Evolutionary conservation across 1,140 invertebrate genomes (phyloP), one percentile per base, ranked within the genome.

Genomic region (Drosophila insularis): DNA sequence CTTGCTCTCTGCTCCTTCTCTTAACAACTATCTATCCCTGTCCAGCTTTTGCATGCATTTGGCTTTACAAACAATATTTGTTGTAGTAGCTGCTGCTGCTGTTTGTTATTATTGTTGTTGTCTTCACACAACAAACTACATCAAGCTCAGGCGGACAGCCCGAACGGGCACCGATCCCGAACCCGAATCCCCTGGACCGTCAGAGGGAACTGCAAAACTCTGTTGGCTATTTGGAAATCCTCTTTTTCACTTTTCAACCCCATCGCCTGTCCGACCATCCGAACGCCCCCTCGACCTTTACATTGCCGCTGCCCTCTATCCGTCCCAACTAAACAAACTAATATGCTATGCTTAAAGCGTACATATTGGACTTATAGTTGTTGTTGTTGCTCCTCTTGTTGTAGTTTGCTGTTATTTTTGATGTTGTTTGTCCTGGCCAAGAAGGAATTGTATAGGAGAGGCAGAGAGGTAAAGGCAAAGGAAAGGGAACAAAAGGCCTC

Each of bases 271-370:
- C 32, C 8, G 23, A 35, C 19, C 10, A n/a, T n/a, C 21, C 32
- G 31, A n/a, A n/a, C 32, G 14, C 21, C 21, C 58, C 21, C 1
- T 10, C 17, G 8, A 50, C 17, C 40, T 40, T 5, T 14, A 4
- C 39, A 13, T n/a, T 40, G 39, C 39, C 17, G 14, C 2, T 14
- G 19, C 43, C 19, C 54, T 35, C 10, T 8, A 11, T 19, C 62
- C 46, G 27, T 27, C 67, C 53, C 59, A 65, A 79, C 76, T 80
- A 71, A 89, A 79, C 82, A 87, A 87, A 89, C 84, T 89, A 89
- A 89, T 89, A 89, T 89, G 84, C 80, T 89, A 89, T 89, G 84
- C 84, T 89, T 89, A 89, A 89, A 89, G 84, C 84, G 84, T 89
- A 89, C 85, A 89, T 89, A 89, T 89, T 89, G 80, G 84, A 89